A percentile compares a stretch with the other conserved stretches of the same genome.
phyloP scores from a whole-genome alignment of 2,888 invertebrate species.

The Zeuzera pyrina region DNA sequence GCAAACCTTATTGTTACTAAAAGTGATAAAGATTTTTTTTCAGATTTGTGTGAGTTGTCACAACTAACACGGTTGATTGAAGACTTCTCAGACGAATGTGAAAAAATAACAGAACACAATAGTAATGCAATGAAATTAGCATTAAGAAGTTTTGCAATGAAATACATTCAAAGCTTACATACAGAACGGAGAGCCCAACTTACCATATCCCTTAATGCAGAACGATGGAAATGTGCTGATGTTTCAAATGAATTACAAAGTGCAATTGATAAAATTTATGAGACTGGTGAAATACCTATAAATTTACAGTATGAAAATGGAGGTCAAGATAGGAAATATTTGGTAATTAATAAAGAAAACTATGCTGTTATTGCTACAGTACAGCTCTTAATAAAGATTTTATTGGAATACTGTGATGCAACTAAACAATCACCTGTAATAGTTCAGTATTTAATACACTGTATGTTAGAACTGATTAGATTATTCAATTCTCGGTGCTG shows the following conservation, averaged over 20 bases:
- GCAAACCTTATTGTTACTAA: slow-evolving; percentile 89
- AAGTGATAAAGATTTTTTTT: slow-evolving; percentile 80
- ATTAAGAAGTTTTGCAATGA: slow-evolving; percentile 89
- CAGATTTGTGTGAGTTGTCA: slow-evolving; percentile 82
- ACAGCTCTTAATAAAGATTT: slow-evolving; percentile 89
- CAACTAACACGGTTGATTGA: slow-evolving; percentile 84
- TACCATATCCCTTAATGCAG: slow-evolving; percentile 87
- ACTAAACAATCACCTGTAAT: slow-evolving; percentile 84
- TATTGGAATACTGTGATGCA: slow-evolving; percentile 93
- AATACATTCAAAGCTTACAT: slow-evolving; percentile 94
- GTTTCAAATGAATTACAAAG: slow-evolving; percentile 92
- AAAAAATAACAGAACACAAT: slow-evolving; percentile 80
- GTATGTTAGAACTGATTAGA: slow-evolving; percentile 90
- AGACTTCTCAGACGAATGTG: slow-evolving; percentile 83
- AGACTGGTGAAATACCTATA: slow-evolving; percentile 61
- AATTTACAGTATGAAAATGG: slow-evolving; percentile 42
- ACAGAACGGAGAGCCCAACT: slow-evolving; percentile 89
- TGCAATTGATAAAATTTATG: slow-evolving; percentile 81
- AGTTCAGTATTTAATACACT: slow-evolving; percentile 84
- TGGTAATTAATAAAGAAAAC: slow-evolving; percentile 79
- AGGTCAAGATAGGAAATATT: slow-evolving; percentile 66
- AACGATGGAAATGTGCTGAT: slow-evolving; percentile 95
- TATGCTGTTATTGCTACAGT: slow-evolving; percentile 87
- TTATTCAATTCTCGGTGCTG: slow-evolving; percentile 92
- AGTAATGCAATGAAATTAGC: slow-evolving; percentile 87